Conservation (phyloP, 1,140 invertebrate genomes). For the Nilaparvata lugens region DNA sequence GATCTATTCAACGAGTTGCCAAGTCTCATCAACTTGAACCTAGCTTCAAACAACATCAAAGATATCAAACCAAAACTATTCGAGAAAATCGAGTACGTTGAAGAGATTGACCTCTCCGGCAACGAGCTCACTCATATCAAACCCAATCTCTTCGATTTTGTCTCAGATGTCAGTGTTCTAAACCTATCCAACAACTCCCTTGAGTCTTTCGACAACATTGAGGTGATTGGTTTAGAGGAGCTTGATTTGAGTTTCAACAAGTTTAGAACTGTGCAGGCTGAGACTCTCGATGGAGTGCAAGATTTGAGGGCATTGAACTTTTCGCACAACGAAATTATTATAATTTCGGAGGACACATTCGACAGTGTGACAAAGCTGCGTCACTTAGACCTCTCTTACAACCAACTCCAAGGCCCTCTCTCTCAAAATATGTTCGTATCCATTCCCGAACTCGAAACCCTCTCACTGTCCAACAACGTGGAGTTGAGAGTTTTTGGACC, state of each 20-base stretch:
- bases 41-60: slow-evolving; percentile 51
- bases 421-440: slow-evolving; percentile 52
- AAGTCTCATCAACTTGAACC: slow-evolving; percentile 50
- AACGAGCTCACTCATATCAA: slow-evolving; percentile 49
- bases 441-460: slow-evolving; percentile 53
- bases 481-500: slow-evolving; percentile 47
- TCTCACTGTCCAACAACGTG: slow-evolving; percentile 55
- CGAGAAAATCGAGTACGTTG: slow-evolving; percentile 44
- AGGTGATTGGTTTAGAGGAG: slow-evolving; percentile 44
- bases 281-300: slow-evolving; percentile 50
- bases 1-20: slow-evolving; percentile 49
- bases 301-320: slow-evolving; percentile 50
- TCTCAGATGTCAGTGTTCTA: slow-evolving; percentile 47
- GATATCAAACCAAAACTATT: slow-evolving; percentile 49
- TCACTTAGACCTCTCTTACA: slow-evolving; percentile 56
- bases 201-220: slow-evolving; percentile 39
- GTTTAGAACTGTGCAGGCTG: slow-evolving; percentile 48
- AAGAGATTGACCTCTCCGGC: slow-evolving; percentile 55
- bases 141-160: slow-evolving; percentile 46
- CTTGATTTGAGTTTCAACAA: slow-evolving; percentile 53
- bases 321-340: slow-evolving; percentile 50
- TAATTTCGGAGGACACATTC: slow-evolving; percentile 56
- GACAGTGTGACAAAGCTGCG: slow-evolving; percentile 46
- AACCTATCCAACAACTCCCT: slow-evolving; percentile 48
- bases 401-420: slow-evolving; percentile 47